These are phyloP conservation scores for Rhadina sibilatrix DNA, from an alignment of 2,113 vertebrate genomes.

Conservation along the genomic window DNA sequence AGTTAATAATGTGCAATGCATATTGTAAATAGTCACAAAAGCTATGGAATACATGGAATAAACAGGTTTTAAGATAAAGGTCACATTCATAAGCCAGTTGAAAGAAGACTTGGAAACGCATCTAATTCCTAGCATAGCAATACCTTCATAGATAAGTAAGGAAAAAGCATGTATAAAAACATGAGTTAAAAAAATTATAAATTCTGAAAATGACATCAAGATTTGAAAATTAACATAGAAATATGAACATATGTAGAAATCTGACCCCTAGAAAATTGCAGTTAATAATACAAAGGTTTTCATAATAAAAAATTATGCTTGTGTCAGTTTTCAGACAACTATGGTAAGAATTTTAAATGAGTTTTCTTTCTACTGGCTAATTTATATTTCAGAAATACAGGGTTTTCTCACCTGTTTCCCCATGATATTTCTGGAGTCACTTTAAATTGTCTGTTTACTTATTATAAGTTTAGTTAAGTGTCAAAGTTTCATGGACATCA, in stretches of 20 bases:
- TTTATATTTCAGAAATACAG: background rate
- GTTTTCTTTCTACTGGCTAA: slow-evolving; percentile 25
- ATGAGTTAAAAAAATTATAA: background rate
- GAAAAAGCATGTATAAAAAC: background rate
- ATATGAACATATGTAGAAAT: background rate
- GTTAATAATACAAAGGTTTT: background rate
- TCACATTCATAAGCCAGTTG: slow-evolving; percentile 17
- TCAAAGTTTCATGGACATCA: background rate
- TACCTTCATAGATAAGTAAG: background rate
- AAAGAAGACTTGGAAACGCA: background rate
- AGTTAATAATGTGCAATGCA: slow-evolving; percentile 29
- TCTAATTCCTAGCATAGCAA: background rate
- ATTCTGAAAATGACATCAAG: background rate
- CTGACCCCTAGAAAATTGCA: background rate
- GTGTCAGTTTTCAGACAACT: background rate
- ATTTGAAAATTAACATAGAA: background rate
- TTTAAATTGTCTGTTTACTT: background rate
- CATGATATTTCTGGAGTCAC: slow-evolving; percentile 17
- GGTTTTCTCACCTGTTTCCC: slow-evolving; percentile 29
- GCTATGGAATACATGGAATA: background rate
- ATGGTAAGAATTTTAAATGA: background rate
- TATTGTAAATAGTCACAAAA: slow-evolving; percentile 46
- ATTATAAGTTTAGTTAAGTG: background rate
- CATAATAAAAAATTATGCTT: background rate
- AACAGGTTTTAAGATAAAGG: slow-evolving; percentile 35